Evolutionary conservation across 2,888 invertebrate genomes (phyloP), one percentile per base, ranked within the genome.

Genomic region (Coecobrya sp.): DNA sequence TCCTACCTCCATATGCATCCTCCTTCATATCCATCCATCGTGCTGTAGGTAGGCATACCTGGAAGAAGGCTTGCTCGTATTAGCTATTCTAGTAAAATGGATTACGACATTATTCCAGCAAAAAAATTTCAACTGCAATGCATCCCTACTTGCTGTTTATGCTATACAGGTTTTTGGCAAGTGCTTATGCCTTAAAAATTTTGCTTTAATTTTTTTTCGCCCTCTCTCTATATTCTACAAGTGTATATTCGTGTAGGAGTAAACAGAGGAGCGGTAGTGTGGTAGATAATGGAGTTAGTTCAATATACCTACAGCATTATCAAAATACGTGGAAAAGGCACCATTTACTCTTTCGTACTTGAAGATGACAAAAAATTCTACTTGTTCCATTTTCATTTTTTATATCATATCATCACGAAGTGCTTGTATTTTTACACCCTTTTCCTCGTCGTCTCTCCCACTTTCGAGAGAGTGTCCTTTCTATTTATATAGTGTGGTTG

Each of bases 11-110:
- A n/a, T n/a, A n/a, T 70, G 45, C 65, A 36, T 52, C 73, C 59
- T 73, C 86, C 36, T 27, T 73, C 73, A 84, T 62, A 25, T 30
- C 62, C 62, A 62, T 86, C 52, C 16, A 45, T 25, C 11, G 1
- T 45, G 49, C 16, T 30, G 30, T 27, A 16, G 52, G 52, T 52
- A 52, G 52, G 52, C 52, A 30, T 30, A 22, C n/a, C n/a, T n/a
- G 22, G 10, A 8, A 62, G 62, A 22, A 19, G 10, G 22, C 22
- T 62, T 10, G 16, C 7, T n/a, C 16, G 25, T 62, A 62, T 62
- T 62, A 62, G 62, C 62, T 55, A 62, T 22, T 25, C 25, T 11
- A 62, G 62, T 22, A 62, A 62, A 62, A 62, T 62, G 62, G 22
- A 62, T 62, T 62, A 22, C 62, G 7, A 1, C n/a, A 3, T 59